Evolutionary conservation across 2,113 vertebrate species (phyloP), one percentile per base, ranked within the genome.

Genomic region (Xyliphius kryptos): DNA sequence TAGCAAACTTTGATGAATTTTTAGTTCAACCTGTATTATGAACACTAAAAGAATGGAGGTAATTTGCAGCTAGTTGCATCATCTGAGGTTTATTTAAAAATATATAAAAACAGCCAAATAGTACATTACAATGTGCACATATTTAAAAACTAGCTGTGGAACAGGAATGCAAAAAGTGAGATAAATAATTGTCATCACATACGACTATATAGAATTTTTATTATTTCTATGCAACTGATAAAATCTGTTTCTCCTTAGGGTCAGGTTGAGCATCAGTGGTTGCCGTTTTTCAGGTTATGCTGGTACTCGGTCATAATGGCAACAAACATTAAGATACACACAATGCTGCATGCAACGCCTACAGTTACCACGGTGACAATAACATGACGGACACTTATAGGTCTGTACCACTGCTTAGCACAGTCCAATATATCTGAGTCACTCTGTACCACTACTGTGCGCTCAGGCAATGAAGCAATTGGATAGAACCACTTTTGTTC

Each of bases 251-350:
- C 76, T 97, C 94, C 48, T 97, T 95, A n/a, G 76, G 66, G 44
- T 97, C 94, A 0, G 83, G 91, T 59, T 97, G 94, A 0, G 79
- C 94, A 98, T 97, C 57, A 98, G 81, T 0, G 95, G 95, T 81
- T 99, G 96, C 75, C 92, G 88, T 82, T 96, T 97, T 97, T 97
- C 72, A 98, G 85, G 90, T 98, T 95, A 21, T 94, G 84, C 79
- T 98, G 96, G 80, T 97, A 97, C 76, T 94, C 96, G 74, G 96
- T 94, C 96, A 99, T 99, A 56, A 99, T 90, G 32, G 95, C 95
- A 12, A 92, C 96, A 14, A 99, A 94, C 96, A 99, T 99, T 95
- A 99, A 97, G 76, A 99, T 93, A 74, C 95, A 99, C 7, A 98
- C 95, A 0, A 99, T 90, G 55, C 96, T 93, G 0, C 96, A 99